These are phyloP conservation scores for Sarcophaga variegata DNA, from an alignment of 2,888 invertebrate species.

Conservation along the genomic window DNA sequence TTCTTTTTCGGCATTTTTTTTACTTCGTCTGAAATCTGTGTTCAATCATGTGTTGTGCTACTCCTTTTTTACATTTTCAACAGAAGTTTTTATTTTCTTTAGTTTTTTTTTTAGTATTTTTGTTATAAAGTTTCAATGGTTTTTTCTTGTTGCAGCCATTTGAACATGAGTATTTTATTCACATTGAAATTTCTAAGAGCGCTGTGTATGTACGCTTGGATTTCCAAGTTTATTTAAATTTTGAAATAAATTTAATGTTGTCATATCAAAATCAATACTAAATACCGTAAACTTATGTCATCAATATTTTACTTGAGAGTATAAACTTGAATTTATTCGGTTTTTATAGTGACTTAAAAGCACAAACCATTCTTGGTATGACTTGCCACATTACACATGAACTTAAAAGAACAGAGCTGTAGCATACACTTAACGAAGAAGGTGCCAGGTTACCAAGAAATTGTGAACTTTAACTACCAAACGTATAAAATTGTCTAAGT, in stretches of 20 bases:
- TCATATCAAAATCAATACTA: constrained; percentile 63
- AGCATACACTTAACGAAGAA: background rate
- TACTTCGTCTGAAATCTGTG: constrained; percentile 1
- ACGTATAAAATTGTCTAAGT: too few relatives aligned
- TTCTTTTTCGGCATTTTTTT: background rate
- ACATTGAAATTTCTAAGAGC: background rate
- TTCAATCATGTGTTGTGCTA: background rate
- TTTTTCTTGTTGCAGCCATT: background rate
- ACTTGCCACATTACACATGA: background rate
- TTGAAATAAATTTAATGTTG: constrained; percentile 54
- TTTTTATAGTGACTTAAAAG: constrained; percentile 34
- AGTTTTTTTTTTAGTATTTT: background rate
- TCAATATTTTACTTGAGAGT: constrained; percentile 55
- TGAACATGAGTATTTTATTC: background rate
- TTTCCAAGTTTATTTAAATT: constrained; percentile 57
- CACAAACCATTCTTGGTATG: constrained; percentile 1
- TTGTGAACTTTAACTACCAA: too few relatives aligned
- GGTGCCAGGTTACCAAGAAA: background rate
- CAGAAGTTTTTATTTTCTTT: background rate
- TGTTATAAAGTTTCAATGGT: constrained; percentile 5
- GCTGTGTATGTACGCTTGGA: background rate
- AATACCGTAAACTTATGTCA: constrained; percentile 65
- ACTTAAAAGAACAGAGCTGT: constrained; percentile 1
- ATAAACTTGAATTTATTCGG: constrained; percentile 43
- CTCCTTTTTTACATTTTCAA: constrained; percentile 2